Evolutionary conservation across 2,113 vertebrate genomes (phyloP), one percentile per base, ranked within the genome.

Genomic region (Coryphaenoides rupestris): DNA sequence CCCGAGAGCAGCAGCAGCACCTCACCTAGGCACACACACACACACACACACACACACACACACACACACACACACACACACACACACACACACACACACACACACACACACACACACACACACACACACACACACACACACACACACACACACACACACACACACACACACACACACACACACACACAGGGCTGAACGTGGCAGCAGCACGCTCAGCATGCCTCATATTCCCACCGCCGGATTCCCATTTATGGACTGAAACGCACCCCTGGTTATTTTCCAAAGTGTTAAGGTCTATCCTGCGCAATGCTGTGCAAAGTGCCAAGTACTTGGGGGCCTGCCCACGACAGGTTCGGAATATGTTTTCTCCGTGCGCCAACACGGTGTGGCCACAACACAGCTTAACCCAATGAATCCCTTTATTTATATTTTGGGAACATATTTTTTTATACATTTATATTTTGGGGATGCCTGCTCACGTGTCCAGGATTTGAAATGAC

Each of bases 11-110:
- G 33, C 33, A 2, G 19, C 33, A 40, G 33, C 33, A 40, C 10
- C 33, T 40, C 21, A 16, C 28, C 47, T 45, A 12, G 40, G 72
- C 21, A 72, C 61, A 69, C 60, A 68, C 53, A 67, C 6, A 68
- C 3, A 3, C 60, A 21, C 47, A 45, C 33, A 52, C 50, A 22
- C 26, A n/a, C 54, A 66, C 5, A 22, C 19, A 14, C 65, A 22
- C 19, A 28, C 50, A 21, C 23, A n/a, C 23, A 23, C 55, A 24
- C 7, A 26, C 46, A 72, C 50, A 22, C 26, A n/a, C 54, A 66
- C 5, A 22, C 19, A 14, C 65, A 22, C 19, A 28, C 50, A 21
- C 23, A n/a, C 23, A 23, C 55, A 24, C 7, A 26, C 46, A 72
- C 21, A 72, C 61, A 69, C 60, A 68, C 53, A 67, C 6, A 68